phyloP scores from a whole-genome alignment of 2,797 vertebrate genomes.

The Crax fasciolata region DNA sequence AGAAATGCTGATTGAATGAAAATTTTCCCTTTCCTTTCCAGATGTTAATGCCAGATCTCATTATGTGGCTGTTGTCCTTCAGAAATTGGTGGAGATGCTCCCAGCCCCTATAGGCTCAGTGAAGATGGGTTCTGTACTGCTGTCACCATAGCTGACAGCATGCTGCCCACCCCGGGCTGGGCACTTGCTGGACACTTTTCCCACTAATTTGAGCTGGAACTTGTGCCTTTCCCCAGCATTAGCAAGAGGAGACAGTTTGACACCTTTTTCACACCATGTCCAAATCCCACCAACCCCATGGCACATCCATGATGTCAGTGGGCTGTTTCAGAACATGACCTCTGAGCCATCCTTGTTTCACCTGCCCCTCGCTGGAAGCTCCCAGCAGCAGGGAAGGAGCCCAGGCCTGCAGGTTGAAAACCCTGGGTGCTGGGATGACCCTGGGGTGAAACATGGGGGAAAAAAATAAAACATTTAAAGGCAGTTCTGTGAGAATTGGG shows the following conservation, averaged over 20 bases:
- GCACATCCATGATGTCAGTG: rapidly evolving
- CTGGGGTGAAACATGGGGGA: rapidly evolving
- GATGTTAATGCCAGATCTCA: no score
- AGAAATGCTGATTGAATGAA: not conserved
- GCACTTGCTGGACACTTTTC: not conserved
- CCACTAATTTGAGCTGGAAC: not conserved
- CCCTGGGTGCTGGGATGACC: not conserved
- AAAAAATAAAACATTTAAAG: not conserved
- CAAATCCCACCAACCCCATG: not conserved
- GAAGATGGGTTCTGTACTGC: not conserved
- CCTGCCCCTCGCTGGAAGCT: not conserved
- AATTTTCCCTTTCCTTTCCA: not conserved
- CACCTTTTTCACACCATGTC: rapidly evolving
- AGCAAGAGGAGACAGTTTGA: not conserved
- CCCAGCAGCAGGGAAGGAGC: not conserved
- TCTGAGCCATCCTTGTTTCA: not conserved
- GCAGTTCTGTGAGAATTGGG: not conserved
- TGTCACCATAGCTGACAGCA: not conserved
- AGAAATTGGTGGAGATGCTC: not conserved
- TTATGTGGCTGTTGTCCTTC: rapidly evolving
- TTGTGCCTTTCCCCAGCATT: not conserved
- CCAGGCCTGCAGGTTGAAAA: not conserved
- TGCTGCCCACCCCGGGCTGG: not conserved
- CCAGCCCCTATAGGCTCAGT: not conserved
- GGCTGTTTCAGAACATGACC: not conserved